Evolutionary conservation across 2,113 vertebrate genomes (phyloP).

Genomic region (Micronycteris hirsuta): DNA sequence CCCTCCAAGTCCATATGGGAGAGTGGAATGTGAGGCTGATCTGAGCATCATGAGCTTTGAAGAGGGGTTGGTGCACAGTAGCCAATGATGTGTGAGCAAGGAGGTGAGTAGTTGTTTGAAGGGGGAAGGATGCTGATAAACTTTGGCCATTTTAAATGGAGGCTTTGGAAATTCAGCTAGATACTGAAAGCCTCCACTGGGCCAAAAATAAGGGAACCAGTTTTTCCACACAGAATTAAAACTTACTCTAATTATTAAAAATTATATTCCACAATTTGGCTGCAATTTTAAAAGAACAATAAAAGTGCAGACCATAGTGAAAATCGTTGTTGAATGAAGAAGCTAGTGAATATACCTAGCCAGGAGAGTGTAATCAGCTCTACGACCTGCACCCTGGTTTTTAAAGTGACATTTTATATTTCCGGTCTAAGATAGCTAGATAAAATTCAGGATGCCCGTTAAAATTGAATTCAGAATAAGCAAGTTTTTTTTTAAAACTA

Average conservation of each 20-base stretch:
- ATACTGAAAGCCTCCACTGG: background rate
- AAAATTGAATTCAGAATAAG: background rate
- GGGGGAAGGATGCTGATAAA: background rate
- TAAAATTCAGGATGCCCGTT: background rate
- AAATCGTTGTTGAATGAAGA: background rate
- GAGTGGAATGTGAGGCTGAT: background rate
- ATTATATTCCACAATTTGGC: background rate
- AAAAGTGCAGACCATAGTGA: background rate
- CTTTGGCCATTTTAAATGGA: background rate
- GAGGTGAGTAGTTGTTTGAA: background rate
- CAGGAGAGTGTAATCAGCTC: too few species aligned
- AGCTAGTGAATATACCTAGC: background rate
- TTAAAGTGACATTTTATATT: background rate
- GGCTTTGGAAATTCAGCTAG: background rate
- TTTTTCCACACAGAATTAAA: background rate
- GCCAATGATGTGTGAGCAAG: background rate
- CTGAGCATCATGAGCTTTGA: background rate
- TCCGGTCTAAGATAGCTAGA: background rate
- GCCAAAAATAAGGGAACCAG: background rate
- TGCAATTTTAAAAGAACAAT: background rate
- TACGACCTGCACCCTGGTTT: background rate
- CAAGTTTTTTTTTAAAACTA: background rate
- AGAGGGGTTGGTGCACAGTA: background rate
- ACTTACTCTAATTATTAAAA: background rate
- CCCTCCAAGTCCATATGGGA: background rate